Evolutionary conservation across 1,140 invertebrate species (phyloP).

Genomic region (Dreissena polymorpha): DNA sequence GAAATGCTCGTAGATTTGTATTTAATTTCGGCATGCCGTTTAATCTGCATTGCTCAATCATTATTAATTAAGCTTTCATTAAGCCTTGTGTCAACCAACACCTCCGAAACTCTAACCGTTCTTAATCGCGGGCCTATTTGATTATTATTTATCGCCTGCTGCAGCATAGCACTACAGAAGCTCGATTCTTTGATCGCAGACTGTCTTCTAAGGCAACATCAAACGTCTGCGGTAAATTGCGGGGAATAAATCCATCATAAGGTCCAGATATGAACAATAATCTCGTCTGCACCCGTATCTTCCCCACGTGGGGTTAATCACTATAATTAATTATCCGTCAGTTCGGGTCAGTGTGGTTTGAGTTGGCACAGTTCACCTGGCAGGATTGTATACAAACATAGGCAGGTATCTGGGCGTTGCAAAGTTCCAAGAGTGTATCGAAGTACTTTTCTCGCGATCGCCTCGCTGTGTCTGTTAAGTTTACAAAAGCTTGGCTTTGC

Average conservation of each 20-base stretch:
- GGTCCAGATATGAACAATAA: conserved; percentile 48
- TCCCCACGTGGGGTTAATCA: conserved; percentile 52
- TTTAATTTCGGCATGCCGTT: not conserved
- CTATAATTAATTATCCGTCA: conserved; percentile 26
- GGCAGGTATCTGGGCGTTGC: no score
- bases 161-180: conserved; percentile 1
- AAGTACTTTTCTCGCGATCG: no score
- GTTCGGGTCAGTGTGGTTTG: not conserved
- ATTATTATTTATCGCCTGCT: conserved; percentile 1
- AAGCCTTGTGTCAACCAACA: not conserved
- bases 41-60: conserved; percentile 2
- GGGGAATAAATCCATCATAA: conserved; percentile 54
- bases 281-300: conserved; percentile 47
- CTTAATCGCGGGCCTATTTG: not conserved
- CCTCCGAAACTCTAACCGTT: not conserved
- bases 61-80: conserved; percentile 12
- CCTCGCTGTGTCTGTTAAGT: no score
- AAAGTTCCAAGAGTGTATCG: no score
- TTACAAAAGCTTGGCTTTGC: no score
- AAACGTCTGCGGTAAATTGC: conserved; percentile 41
- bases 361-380: no score
- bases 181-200: not conserved
- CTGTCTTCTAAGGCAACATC: conserved; percentile 1
- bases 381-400: no score
- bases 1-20: not conserved